Conservation (phyloP, 2,888 invertebrate species). For the Rhimphoctona megacephalus region DNA sequence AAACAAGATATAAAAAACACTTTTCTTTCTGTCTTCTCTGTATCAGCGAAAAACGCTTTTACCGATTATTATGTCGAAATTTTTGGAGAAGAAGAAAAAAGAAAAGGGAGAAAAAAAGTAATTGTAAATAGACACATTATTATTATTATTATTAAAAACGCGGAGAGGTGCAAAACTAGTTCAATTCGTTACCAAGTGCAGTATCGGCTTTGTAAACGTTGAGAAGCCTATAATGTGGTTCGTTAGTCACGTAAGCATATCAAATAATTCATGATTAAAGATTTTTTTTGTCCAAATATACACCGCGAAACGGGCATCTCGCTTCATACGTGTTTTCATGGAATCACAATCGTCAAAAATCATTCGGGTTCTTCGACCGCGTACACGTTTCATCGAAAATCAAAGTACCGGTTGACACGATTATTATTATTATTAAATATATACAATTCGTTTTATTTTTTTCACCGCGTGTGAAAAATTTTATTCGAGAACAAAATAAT, state of each 20-base stretch:
- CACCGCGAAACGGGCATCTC: conserved; percentile 68
- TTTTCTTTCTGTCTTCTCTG: conserved; percentile 30
- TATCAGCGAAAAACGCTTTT: conserved; percentile 39
- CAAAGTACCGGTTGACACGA: conserved; percentile 52
- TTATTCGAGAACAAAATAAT: conserved; percentile 46
- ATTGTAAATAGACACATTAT: conserved; percentile 76
- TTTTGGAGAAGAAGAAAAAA: conserved; percentile 28
- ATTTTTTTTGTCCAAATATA: conserved; percentile 47
- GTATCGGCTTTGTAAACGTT: conserved; percentile 75
- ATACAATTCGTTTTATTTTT: conserved; percentile 13
- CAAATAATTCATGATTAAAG: conserved; percentile 60
- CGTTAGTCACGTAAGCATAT: conserved; percentile 67
- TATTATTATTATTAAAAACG: conserved; percentile 47
- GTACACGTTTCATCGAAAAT: conserved; percentile 44
- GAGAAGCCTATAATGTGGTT: conserved; percentile 68
- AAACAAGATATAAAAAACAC: neutral
- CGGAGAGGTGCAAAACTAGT: conserved; percentile 79
- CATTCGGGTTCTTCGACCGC: conserved; percentile 23
- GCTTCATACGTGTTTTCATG: conserved; percentile 61
- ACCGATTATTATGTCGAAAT: conserved; percentile 41
- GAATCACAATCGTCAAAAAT: conserved; percentile 37
- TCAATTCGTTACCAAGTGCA: conserved; percentile 81
- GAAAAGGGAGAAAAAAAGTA: conserved; percentile 41
- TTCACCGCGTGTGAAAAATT: conserved; percentile 36
- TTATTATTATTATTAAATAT: conserved; percentile 16